Evolutionary conservation across 1,140 invertebrate genomes (phyloP).

Genomic region (Drosophila miranda): DNA sequence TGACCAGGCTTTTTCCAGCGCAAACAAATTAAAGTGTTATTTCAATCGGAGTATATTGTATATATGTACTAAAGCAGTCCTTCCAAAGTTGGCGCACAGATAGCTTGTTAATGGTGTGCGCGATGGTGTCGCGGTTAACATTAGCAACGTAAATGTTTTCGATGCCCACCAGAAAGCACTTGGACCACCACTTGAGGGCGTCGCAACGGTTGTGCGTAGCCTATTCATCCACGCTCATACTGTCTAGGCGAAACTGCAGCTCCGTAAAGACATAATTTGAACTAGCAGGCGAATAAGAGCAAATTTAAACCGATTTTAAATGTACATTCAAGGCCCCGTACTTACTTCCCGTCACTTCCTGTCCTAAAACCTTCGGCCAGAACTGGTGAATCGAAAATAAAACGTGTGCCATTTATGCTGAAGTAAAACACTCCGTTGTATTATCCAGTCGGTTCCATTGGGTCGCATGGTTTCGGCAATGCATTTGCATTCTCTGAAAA

Average conservation of each 20-base stretch:
- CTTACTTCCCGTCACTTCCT: conserved; percentile 4
- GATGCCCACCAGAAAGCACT: conserved; percentile 45
- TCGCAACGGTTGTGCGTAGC: conserved; percentile 19
- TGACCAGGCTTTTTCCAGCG: conserved; percentile 34
- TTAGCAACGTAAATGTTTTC: conserved; percentile 36
- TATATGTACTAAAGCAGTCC: conserved; percentile 18
- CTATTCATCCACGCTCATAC: conserved; percentile 54
- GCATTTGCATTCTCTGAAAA: conserved; percentile 12
- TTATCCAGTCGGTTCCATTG: not conserved
- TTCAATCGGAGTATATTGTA: not conserved
- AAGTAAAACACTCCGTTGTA: conserved; percentile 38
- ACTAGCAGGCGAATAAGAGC: not conserved
- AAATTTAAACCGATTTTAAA: not conserved
- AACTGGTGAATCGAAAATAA: conserved; percentile 50
- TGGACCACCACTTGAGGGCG: conserved; percentile 51
- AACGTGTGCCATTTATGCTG: conserved; percentile 2
- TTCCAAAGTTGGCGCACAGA: conserved; percentile 19
- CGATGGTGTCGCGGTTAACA: conserved; percentile 26
- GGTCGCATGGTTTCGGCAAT: not conserved
- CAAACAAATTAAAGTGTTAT: no score
- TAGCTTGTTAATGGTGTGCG: conserved; percentile 19
- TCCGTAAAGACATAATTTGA: conserved; percentile 19
- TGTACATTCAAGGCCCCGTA: no score
- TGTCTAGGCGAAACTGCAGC: conserved; percentile 34
- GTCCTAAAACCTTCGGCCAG: conserved; percentile 23